Evolutionary conservation across 2,113 vertebrate genomes (phyloP).

Genomic region (Lasiurus cinereus): DNA sequence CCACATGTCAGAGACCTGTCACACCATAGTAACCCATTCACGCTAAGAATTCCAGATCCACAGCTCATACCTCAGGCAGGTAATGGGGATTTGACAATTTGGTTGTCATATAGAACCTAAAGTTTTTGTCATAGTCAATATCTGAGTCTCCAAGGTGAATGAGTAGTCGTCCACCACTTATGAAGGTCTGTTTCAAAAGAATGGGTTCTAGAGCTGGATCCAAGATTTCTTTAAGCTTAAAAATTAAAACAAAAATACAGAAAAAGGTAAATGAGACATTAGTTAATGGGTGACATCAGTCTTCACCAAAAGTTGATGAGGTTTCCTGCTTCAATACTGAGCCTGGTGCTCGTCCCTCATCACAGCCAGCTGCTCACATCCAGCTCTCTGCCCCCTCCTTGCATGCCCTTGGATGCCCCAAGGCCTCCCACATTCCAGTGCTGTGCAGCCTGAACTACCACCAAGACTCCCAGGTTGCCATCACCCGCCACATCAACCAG

Average conservation of each 20-base stretch:
- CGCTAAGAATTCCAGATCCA: not conserved
- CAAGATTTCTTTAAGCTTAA: conserved; percentile 91
- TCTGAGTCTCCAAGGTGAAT: conserved; percentile 93
- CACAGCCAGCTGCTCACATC: not conserved
- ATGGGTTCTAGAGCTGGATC: conserved; percentile 93
- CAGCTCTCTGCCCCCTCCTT: not conserved
- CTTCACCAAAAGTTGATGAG: not conserved
- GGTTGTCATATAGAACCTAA: conserved; percentile 94
- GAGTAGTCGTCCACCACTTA: conserved; percentile 89
- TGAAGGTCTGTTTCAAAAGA: conserved; percentile 92
- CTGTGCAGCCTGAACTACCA: not conserved
- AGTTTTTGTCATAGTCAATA: conserved; percentile 93
- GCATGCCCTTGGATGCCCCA: not conserved
- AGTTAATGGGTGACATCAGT: not conserved
- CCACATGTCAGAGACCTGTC: not conserved
- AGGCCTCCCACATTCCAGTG: too few species aligned
- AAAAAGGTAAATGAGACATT: not conserved
- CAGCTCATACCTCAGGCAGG: conserved; percentile 90
- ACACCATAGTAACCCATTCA: not conserved
- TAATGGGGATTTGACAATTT: conserved; percentile 96
- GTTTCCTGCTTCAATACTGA: not conserved
- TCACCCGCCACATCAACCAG: not conserved
- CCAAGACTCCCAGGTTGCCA: not conserved
- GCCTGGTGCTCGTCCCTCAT: not conserved
- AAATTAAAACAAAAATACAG: not conserved